These are phyloP conservation scores for Otolemur garnettii DNA, from an alignment of 2,113 vertebrate species.

Conservation along the genomic window DNA sequence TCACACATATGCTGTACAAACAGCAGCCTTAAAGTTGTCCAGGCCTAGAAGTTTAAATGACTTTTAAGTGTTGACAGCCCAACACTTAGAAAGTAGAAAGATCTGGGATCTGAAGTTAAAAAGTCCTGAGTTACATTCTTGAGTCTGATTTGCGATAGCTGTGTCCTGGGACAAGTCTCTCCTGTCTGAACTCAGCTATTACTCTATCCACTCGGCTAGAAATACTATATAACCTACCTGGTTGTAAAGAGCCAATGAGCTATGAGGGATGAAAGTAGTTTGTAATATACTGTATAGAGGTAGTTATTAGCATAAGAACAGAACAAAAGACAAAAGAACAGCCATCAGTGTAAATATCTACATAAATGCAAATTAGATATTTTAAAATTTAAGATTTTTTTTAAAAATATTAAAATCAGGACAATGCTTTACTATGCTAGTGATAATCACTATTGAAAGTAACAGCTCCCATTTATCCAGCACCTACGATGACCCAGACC, in stretches of 20 bases:
- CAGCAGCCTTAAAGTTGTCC: not conserved
- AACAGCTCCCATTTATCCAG: not conserved
- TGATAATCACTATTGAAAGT: not conserved
- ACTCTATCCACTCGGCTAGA: not conserved
- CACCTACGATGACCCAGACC: not conserved
- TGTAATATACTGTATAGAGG: not conserved
- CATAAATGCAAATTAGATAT: not conserved
- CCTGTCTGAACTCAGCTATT: not conserved
- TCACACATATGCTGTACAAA: conserved; percentile 19
- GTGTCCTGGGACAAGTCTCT: not conserved
- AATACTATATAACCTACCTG: not conserved
- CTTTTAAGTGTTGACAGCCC: not conserved
- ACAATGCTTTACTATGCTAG: not conserved
- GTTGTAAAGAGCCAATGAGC: not conserved
- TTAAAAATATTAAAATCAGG: not conserved
- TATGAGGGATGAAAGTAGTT: not conserved
- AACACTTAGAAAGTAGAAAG: not conserved
- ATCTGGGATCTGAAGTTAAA: conserved; percentile 1
- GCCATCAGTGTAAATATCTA: not conserved
- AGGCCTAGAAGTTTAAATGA: not conserved
- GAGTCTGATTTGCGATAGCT: not conserved
- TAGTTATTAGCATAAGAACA: not conserved
- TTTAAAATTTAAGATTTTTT: not conserved
- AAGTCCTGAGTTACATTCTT: not conserved
- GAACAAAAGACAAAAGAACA: not conserved